Evolutionary conservation across 2,888 invertebrate genomes (phyloP).

Genomic region (Sclerodermus sp.): DNA sequence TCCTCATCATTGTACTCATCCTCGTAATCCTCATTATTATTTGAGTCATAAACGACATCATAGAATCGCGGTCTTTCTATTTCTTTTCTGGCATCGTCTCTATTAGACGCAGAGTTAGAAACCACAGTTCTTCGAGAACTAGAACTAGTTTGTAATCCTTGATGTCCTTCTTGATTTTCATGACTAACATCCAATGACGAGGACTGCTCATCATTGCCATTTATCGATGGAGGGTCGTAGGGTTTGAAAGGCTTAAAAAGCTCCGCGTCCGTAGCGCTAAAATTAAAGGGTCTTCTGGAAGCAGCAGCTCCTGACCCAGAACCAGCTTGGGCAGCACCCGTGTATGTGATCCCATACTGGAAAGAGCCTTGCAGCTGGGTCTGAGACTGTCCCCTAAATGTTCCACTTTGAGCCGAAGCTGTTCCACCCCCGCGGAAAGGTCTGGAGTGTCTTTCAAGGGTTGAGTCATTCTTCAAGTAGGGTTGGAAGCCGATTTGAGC

Average conservation of each 20-base stretch:
- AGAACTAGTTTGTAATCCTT: slow-evolving; percentile 31
- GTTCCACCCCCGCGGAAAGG: slow-evolving; percentile 77
- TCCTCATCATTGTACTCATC: slow-evolving; percentile 65
- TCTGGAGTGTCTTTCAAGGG: slow-evolving; percentile 59
- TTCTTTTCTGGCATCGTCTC: slow-evolving; percentile 4
- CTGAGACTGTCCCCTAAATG: slow-evolving; percentile 76
- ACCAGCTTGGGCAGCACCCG: slow-evolving; percentile 81
- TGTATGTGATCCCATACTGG: slow-evolving; percentile 75
- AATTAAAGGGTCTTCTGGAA: slow-evolving; percentile 49
- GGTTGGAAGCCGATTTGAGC: slow-evolving; percentile 87
- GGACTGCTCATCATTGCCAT: neutral
- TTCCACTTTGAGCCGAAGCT: slow-evolving; percentile 77
- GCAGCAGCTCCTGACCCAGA: slow-evolving; percentile 64
- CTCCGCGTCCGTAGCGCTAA: slow-evolving; percentile 36
- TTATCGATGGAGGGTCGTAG: slow-evolving; percentile 16
- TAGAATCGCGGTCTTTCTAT: slow-evolving; percentile 9
- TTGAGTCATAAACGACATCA: slow-evolving; percentile 52
- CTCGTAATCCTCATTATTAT: slow-evolving; percentile 63
- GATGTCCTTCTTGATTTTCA: slow-evolving; percentile 8
- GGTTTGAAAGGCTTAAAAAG: slow-evolving; percentile 44
- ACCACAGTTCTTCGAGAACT: slow-evolving; percentile 30
- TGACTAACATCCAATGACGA: slow-evolving; percentile 4
- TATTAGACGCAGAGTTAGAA: slow-evolving; percentile 12
- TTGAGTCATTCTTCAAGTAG: slow-evolving; percentile 63
- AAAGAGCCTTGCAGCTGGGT: slow-evolving; percentile 82